Percentiles rank a stretch among this genome's conserved stretches.
Conservation (phyloP, 92 coral and sea anemone species). For the Epizoanthus fatuus region DNA sequence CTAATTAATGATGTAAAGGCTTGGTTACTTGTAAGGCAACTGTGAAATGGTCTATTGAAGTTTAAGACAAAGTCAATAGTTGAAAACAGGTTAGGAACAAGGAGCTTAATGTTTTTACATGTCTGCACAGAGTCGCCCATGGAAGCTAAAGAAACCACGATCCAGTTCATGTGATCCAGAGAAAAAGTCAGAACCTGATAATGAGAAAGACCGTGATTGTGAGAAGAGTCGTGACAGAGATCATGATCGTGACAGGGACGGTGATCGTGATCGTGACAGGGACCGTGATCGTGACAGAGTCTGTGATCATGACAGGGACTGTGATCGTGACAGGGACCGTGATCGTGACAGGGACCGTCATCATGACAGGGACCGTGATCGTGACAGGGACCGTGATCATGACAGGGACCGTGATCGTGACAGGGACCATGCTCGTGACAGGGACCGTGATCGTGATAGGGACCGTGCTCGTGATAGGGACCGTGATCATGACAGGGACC, state of each 20-base stretch:
- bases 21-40: no score
- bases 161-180: constrained; percentile 19
- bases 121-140: constrained; percentile 34
- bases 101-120: neutral
- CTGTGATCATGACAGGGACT: no score
- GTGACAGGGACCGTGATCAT: constrained; percentile 36
- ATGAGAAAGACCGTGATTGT: constrained; percentile 23
- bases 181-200: constrained; percentile 12
- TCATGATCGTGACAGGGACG: neutral
- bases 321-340: constrained; percentile 19
- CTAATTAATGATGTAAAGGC: no score
- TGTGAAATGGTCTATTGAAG: no score
- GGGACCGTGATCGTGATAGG: constrained; percentile 37
- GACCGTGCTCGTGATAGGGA: constrained; percentile 48
- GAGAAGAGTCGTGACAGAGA: neutral
- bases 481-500: constrained; percentile 44
- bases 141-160: constrained; percentile 25
- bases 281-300: neutral
- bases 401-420: constrained; percentile 62
- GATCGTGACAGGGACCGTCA: constrained; percentile 32
- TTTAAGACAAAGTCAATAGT: neutral
- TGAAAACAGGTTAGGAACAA: neutral
- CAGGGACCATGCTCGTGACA: constrained; percentile 36
- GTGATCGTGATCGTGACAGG: neutral
- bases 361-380: constrained; percentile 24